Base-by-base conservation (phyloP, 2,797 vertebrate species). In the Notoglanidium macrostoma region DNA sequence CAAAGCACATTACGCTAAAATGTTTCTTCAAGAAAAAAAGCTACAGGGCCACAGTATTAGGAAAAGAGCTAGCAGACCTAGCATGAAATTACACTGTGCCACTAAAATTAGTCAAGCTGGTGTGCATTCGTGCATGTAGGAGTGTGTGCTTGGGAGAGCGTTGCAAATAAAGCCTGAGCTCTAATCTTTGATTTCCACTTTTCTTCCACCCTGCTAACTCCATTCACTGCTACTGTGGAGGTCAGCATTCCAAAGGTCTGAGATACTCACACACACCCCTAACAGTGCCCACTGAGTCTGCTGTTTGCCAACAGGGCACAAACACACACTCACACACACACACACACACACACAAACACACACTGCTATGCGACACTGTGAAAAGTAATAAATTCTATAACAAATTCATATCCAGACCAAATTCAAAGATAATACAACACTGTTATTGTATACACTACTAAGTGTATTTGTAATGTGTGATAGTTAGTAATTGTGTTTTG, bases 201-300 rank as follows among this genome's bases (percentile, higher is more conserved):
- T 72, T 85, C 73, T 94, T 94, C 91, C 92, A 91, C 89, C 82
- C 86, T 80, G 85, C 84, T 91, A 89, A 90, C 85, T 89, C 88
- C 51, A 91, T 90, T 93, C 90, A 93, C 63, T 84, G 86, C 87
- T 86, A 77, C 74, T 89, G 91, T 90, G 80, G 84, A 91, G 85
- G 91, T 91, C 91, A 93, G 92, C 92, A 93, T 94, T 94, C 91
- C 93, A 91, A 85, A 89, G 79, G 81, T 83, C 87, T 90, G 91
- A 90, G 79, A 83, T 87, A 89, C 86, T 51, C 87, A 82, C 88
- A 86, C 88, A 82, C 68, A 51, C 79, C 73, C 49, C n/a, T 87
- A 74, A 88, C 78, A 79, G 81, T 46, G 65, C 29, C 76, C 84
- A 90, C 74, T 86, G 46, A 74, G 67, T 32, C 61, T 61, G 68